Conservation (phyloP, 2,888 invertebrate species). For the Apomyelois bistriatella region DNA sequence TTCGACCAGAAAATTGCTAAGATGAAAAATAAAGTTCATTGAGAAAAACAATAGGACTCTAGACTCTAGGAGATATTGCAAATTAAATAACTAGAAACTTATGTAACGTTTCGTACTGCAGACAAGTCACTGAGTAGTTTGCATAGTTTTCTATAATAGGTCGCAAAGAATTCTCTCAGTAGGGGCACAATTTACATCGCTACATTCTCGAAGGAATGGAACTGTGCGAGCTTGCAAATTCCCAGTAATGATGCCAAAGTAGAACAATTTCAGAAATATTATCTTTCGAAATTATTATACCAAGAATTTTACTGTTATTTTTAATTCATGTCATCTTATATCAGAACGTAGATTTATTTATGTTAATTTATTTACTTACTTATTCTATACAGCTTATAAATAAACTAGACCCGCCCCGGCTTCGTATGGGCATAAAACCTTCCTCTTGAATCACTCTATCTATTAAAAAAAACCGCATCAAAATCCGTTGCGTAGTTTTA, state of each 20-base stretch:
- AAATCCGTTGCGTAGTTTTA: no score
- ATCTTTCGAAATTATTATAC: neutral
- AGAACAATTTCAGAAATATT: neutral
- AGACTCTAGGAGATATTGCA: neutral
- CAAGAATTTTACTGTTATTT: neutral
- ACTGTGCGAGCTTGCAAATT: neutral
- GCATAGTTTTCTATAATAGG: neutral
- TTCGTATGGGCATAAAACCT: no score
- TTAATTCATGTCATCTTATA: neutral
- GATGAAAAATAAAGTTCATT: neutral
- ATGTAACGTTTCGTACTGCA: neutral
- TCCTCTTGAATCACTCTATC: no score
- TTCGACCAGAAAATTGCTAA: no score
- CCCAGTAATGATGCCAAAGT: neutral
- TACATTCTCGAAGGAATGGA: neutral
- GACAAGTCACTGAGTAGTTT: neutral
- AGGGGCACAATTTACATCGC: neutral
- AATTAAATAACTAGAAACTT: neutral
- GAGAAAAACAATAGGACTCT: neutral
- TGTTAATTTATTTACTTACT: no score
- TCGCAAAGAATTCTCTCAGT: neutral
- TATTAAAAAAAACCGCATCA: no score
- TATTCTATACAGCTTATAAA: no score
- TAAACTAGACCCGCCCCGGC: no score
- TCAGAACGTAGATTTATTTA: neutral